A percentile compares a stretch with the other conserved stretches of the same genome.
Conservation (phyloP, 64 coral and sea anemone genomes). For the Astreopora myriophthalma region DNA sequence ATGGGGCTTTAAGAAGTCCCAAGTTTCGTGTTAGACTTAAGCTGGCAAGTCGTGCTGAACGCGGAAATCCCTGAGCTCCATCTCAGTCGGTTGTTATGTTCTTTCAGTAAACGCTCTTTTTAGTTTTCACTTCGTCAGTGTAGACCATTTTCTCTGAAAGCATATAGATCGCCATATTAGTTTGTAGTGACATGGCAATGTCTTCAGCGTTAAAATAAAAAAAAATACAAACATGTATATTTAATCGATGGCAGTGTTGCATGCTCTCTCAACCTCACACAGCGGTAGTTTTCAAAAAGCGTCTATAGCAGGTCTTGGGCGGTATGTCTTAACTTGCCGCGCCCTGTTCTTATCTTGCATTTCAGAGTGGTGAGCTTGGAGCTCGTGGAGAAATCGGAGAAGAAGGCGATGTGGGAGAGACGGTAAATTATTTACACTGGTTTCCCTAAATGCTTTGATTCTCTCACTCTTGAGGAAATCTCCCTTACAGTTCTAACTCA, state of each 20-base stretch:
- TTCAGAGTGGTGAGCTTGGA: conserved; percentile 32
- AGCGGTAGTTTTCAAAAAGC: neutral
- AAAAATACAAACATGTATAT: no score
- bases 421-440: neutral
- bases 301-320: neutral
- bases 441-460: neutral
- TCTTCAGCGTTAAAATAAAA: no score
- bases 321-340: neutral
- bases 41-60: no score
- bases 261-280: neutral
- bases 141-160: no score
- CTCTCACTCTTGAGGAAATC: neutral
- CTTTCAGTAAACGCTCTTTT: no score
- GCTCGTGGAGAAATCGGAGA: conserved; percentile 22
- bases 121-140: no score
- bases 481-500: no score
- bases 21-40: neutral
- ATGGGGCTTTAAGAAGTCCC: no score
- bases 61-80: no score
- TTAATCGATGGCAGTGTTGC: neutral
- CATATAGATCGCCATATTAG: no score
- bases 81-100: no score
- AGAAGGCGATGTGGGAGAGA: conserved; percentile 8
- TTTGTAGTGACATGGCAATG: no score
- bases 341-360: neutral